phyloP scores from a whole-genome alignment of 2,797 vertebrate species.

The Macropodus opercularis region DNA sequence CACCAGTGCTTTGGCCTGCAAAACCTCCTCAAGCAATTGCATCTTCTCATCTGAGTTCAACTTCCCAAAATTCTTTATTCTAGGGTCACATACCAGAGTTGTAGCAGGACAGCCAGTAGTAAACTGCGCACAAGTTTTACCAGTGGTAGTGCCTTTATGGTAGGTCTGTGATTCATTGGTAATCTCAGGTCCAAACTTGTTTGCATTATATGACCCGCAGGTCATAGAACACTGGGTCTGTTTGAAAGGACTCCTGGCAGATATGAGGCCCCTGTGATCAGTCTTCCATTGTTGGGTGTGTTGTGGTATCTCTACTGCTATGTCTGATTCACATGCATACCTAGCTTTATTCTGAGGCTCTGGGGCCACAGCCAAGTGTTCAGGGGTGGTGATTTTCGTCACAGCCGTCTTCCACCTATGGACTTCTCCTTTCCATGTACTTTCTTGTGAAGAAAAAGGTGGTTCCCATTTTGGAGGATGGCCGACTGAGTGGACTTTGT shows the following conservation, averaged over 20 bases:
- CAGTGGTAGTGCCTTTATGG: background rate
- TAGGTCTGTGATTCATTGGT: conserved; percentile 10
- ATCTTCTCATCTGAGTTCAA: conserved; percentile 76
- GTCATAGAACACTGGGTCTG: background rate
- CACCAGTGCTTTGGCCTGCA: conserved; percentile 74
- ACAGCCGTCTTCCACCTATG: conserved; percentile 3
- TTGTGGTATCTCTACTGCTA: background rate
- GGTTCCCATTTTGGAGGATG: conserved; percentile 53
- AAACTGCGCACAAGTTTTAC: conserved; percentile 10
- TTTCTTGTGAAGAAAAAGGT: conserved; percentile 38
- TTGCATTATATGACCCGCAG: conserved; percentile 14
- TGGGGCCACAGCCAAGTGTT: background rate
- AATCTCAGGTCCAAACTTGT: conserved; percentile 5
- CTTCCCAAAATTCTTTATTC: conserved; percentile 75
- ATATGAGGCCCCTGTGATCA: conserved; percentile 2
- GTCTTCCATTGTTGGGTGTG: conserved; percentile 12
- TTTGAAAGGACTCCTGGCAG: conserved; percentile 7
- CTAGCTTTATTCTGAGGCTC: conserved; percentile 2
- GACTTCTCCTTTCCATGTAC: conserved; percentile 1
- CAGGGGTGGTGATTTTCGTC: background rate
- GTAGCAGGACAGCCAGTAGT: conserved; percentile 32
- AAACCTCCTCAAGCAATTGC: conserved; percentile 70
- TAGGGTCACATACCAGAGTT: conserved; percentile 67
- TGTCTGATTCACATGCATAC: conserved; percentile 7
- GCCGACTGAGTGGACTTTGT: conserved; percentile 32